These are phyloP conservation scores for Setipinna tenuifilis DNA, from an alignment of 2,797 vertebrate species.

Conservation along the genomic window DNA sequence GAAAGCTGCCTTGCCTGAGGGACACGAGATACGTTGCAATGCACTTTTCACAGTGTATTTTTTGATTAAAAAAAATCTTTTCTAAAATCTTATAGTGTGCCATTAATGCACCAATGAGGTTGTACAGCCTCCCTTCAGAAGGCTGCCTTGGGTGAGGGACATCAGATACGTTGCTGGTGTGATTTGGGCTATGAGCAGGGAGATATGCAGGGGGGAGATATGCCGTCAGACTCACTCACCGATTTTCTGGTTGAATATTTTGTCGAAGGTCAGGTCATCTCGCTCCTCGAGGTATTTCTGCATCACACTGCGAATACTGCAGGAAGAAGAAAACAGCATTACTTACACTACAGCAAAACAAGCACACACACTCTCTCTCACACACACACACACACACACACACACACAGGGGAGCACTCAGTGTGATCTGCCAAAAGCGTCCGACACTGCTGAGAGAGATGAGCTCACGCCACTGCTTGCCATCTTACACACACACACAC, in stretches of 20 bases:
- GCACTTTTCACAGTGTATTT: too few relatives aligned
- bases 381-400: conserved; percentile 7
- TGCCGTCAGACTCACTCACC: conserved; percentile 73
- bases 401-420: neutral
- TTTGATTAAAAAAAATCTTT: too few relatives aligned
- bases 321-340: neutral
- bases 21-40: neutral
- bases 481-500: neutral
- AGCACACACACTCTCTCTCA: neutral
- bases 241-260: conserved; percentile 98
- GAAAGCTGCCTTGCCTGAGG: too few relatives aligned
- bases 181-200: neutral
- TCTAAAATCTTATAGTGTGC: too few relatives aligned
- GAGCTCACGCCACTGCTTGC: neutral
- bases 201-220: neutral
- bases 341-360: conserved; percentile 33
- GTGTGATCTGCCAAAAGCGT: neutral
- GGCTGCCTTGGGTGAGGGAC: too few relatives aligned
- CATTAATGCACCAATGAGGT: too few relatives aligned
- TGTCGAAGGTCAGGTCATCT: conserved; percentile 95
- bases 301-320: conserved; percentile 98
- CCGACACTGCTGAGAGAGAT: neutral
- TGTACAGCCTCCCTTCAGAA: too few relatives aligned
- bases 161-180: neutral
- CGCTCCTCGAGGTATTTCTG: conserved; percentile 97